These are phyloP conservation scores for Esox masquinongy DNA, from an alignment of 2,797 vertebrate genomes.

Conservation along the genomic window DNA sequence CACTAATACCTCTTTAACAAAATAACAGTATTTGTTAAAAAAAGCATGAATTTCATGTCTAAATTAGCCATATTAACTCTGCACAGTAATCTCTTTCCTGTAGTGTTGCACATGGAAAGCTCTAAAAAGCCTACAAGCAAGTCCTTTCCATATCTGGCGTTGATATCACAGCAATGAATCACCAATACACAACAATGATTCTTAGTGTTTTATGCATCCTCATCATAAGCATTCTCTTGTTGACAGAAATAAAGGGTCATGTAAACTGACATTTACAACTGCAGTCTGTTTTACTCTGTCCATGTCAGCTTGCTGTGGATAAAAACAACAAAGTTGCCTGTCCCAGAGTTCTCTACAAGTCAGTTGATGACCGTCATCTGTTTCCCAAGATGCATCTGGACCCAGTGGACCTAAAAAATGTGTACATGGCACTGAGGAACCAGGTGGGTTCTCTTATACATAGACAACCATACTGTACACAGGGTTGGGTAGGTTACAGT, in stretches of 20 bases:
- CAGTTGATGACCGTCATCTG: constrained; percentile 49
- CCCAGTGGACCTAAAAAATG: constrained; percentile 52
- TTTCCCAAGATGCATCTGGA: constrained; percentile 64
- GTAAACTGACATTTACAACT: neutral
- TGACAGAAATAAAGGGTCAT: neutral
- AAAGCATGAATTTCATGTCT: constrained; percentile 1
- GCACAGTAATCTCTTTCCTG: constrained; percentile 24
- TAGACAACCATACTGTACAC: neutral
- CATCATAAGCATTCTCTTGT: neutral
- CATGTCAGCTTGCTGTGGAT: constrained; percentile 68
- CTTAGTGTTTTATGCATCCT: neutral
- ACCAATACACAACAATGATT: neutral
- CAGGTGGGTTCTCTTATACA: constrained; percentile 52
- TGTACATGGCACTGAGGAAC: constrained; percentile 60
- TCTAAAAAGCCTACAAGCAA: neutral
- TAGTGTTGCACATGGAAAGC: neutral
- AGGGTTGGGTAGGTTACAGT: too few species aligned
- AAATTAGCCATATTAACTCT: neutral
- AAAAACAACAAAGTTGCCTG: constrained; percentile 47
- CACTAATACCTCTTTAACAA: neutral
- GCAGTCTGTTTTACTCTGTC: neutral
- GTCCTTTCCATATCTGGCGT: neutral
- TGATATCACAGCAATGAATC: neutral
- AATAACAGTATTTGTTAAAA: neutral
- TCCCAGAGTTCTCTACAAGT: constrained; percentile 61